These are phyloP conservation scores for Paralvinella palmiformis DNA, from an alignment of 1,140 invertebrate species.

Conservation along the genomic window DNA sequence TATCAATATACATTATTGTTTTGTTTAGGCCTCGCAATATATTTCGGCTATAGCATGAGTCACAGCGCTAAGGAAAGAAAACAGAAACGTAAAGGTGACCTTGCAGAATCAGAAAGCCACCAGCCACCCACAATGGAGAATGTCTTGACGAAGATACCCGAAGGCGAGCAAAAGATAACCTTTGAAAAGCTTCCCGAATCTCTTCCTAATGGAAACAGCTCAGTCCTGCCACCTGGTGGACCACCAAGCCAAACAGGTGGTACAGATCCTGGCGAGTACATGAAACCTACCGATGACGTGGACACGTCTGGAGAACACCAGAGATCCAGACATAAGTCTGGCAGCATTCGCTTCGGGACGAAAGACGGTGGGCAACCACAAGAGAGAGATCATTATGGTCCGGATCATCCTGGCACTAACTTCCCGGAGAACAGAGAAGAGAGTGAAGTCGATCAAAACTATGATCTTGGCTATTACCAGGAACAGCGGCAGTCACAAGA, in stretches of 20 bases:
- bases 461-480: no score
- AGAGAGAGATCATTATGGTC: not conserved
- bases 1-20: not conserved
- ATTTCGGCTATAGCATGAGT: constrained; percentile 14
- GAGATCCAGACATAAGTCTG: not conserved
- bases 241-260: not conserved
- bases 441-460: no score
- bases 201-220: not conserved
- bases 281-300: not conserved
- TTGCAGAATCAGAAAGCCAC: no score
- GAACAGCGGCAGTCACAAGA: no score
- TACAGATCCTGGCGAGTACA: not conserved
- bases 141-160: not conserved
- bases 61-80: constrained; percentile 8
- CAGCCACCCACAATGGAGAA: no score
- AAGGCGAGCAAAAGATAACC: not conserved
- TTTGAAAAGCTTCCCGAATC: not conserved
- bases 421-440: no score
- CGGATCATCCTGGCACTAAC: no score
- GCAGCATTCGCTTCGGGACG: not conserved
- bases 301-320: not conserved
- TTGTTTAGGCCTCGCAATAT: constrained; percentile 3
- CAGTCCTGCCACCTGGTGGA: not conserved
- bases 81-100: no score
- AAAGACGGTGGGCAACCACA: not conserved